phyloP scores from a whole-genome alignment of 2,113 vertebrate genomes.

The Podarcis muralis region DNA sequence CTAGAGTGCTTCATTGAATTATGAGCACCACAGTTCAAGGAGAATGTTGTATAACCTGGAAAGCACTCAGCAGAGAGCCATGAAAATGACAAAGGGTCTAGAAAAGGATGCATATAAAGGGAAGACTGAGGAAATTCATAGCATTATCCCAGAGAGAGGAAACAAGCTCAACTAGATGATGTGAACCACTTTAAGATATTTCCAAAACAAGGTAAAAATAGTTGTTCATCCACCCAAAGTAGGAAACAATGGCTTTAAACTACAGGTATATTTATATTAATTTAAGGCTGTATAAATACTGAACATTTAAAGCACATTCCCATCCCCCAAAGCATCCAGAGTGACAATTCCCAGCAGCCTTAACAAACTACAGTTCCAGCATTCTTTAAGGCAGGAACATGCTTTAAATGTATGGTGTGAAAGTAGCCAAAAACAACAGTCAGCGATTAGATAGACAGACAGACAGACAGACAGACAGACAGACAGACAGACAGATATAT shows the following conservation, averaged over 20 bases:
- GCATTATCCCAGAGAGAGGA: not conserved
- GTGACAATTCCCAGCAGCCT: too few species aligned
- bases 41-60: conserved; percentile 1
- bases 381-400: too few species aligned
- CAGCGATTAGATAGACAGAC: too few species aligned
- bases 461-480: too few species aligned
- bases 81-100: not conserved
- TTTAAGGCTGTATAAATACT: too few species aligned
- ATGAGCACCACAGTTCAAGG: not conserved
- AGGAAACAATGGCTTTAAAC: not conserved
- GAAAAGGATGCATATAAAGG: not conserved
- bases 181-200: not conserved
- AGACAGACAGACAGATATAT: too few species aligned
- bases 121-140: not conserved
- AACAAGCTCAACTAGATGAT: not conserved
- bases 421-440: too few species aligned
- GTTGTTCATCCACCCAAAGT: not conserved
- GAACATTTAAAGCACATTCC: too few species aligned
- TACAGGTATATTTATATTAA: not conserved
- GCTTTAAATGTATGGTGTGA: too few species aligned
- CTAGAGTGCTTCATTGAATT: not conserved
- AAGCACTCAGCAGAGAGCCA: not conserved
- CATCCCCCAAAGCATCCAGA: too few species aligned
- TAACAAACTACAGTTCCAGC: too few species aligned
- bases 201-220: not conserved